Base-by-base conservation (phyloP, 2,888 invertebrate genomes). In the Coenonympha glycerion region DNA sequence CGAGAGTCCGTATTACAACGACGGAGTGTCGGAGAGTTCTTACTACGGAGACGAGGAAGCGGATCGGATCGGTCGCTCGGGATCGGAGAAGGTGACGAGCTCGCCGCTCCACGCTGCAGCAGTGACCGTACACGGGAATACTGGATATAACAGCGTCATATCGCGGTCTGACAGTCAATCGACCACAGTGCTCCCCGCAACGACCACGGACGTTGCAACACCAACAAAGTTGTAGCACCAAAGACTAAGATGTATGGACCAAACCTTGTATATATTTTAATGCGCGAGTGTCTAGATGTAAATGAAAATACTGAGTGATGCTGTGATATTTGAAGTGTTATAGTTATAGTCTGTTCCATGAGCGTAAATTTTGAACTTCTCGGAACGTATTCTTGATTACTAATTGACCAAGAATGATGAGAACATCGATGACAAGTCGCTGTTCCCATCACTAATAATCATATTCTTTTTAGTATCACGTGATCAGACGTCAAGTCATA, bases 301-400 rank as follows among this genome's bases (percentile, higher is more conserved):
- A 48, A 81, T 73, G 30, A 79, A 81, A 83, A 80, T 79, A n/a
- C n/a, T n/a, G 78, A 69, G 70, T 78, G 75, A 62, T 74, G 69
- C 81, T 84, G 85, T 84, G 85, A 83, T 84, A 79, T 49, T 58
- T 47, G 58, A 37, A 46, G 60, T 60, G 52, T 66, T 68, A n/a
- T n/a, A n/a, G n/a, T n/a, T n/a, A n/a, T n/a, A n/a, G n/a, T n/a
- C n/a, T n/a, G n/a, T n/a, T n/a, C n/a, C n/a, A n/a, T n/a, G n/a
- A n/a, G n/a, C n/a, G n/a, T n/a, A n/a, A n/a, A n/a, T n/a, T n/a
- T n/a, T n/a, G n/a, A n/a, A n/a, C n/a, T n/a, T n/a, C n/a, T n/a
- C n/a, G n/a, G n/a, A n/a, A n/a, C n/a, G n/a, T n/a, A n/a, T n/a
- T n/a, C n/a, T n/a, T n/a, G n/a, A n/a, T n/a, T n/a, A n/a, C n/a